phyloP scores from a whole-genome alignment of 2,888 invertebrate genomes.

The Neelides folsomi region DNA sequence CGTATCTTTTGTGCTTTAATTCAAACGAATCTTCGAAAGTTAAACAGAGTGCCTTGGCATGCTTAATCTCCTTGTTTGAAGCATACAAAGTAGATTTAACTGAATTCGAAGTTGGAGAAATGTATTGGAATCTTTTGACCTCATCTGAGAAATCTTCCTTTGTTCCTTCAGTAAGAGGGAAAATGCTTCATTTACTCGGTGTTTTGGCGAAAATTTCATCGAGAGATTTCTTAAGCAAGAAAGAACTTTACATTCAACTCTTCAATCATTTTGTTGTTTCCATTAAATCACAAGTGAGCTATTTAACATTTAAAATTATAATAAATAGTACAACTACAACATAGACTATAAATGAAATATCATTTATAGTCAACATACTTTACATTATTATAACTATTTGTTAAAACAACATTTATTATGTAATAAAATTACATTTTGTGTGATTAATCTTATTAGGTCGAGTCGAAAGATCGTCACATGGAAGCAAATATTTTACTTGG shows the following conservation, averaged over 20 bases:
- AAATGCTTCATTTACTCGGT: slow-evolving; percentile 27
- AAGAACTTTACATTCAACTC: slow-evolving; percentile 11
- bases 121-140: slow-evolving; percentile 16
- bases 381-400: too few species aligned
- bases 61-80: slow-evolving; percentile 17
- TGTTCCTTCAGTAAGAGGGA: slow-evolving; percentile 27
- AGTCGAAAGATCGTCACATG: slow-evolving; percentile 19
- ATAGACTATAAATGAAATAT: too few species aligned
- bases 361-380: too few species aligned
- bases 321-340: too few species aligned
- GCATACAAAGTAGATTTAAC: slow-evolving; percentile 5
- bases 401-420: too few species aligned
- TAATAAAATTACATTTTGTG: slow-evolving; percentile 1
- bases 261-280: slow-evolving; percentile 13
- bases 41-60: slow-evolving; percentile 25
- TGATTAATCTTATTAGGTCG: slow-evolving; percentile 16
- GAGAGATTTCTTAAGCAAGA: slow-evolving; percentile 10
- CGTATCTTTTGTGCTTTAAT: slow-evolving; percentile 17
- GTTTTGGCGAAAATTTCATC: slow-evolving; percentile 13
- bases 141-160: slow-evolving; percentile 17
- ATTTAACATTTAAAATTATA: background rate
- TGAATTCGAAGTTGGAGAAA: slow-evolving; percentile 10
- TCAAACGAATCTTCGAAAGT: slow-evolving; percentile 18
- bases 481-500: slow-evolving; percentile 28
- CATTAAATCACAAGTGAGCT: slow-evolving; percentile 21